Evolutionary conservation across 2,888 invertebrate species (phyloP).

Genomic region (Timandra comae): DNA sequence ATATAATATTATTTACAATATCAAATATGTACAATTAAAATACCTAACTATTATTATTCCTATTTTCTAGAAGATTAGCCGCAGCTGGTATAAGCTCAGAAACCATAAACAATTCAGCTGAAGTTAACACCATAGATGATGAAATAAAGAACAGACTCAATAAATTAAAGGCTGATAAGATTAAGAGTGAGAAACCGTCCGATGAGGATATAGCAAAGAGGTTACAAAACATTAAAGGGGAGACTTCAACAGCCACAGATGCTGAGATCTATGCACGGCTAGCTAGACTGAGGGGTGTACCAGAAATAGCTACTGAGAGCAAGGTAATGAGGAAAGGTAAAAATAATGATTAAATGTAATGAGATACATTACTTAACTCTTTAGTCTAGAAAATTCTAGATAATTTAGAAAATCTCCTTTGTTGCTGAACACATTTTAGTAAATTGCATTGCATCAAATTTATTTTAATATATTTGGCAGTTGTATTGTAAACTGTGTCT

Average conservation of each 20-base stretch:
- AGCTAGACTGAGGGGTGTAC: slow-evolving; percentile 81
- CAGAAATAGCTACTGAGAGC: slow-evolving; percentile 31
- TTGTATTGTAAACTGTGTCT: no score
- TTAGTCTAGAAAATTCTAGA: no score
- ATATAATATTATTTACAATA: background rate
- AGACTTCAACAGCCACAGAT: slow-evolving; percentile 71
- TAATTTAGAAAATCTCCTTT: no score
- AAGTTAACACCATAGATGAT: slow-evolving; percentile 69
- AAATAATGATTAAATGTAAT: no score
- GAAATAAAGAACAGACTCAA: slow-evolving; percentile 81
- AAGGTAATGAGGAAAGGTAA: no score
- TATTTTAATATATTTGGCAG: no score
- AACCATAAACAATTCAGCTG: slow-evolving; percentile 20
- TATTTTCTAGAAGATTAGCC: slow-evolving; percentile 12
- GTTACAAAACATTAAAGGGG: slow-evolving; percentile 50
- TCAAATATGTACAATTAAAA: background rate
- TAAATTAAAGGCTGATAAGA: slow-evolving; percentile 78
- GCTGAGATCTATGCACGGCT: slow-evolving; percentile 80
- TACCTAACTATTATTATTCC: background rate
- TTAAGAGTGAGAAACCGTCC: slow-evolving; percentile 15
- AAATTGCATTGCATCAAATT: no score
- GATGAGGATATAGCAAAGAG: slow-evolving; percentile 44
- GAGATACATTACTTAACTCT: no score
- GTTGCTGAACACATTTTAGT: no score
- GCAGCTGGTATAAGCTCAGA: slow-evolving; percentile 9